Base-by-base conservation (phyloP, 23 tunicate genomes). In the Styela plicata region DNA sequence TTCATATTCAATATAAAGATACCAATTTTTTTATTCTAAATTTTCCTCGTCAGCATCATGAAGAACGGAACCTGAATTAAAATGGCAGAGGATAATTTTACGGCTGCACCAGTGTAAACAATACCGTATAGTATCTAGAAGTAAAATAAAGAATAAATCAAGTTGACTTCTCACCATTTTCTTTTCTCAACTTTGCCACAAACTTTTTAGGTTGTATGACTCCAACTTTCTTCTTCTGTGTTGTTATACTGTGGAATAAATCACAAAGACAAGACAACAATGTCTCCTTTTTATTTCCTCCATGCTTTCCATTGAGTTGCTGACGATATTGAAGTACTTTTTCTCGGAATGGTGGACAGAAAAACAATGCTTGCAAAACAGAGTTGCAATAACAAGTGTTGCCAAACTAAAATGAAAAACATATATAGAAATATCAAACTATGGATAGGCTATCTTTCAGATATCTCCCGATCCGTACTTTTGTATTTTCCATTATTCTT, bases 301-400 rank as follows among this genome's bases (percentile, higher is more conserved):
- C 80, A 44, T 90, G 86, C 73, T 85, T 90, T 31, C 93, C 90
- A 83, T 84, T 81, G 3, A 79, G 83, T 37, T 90, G 83, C 36
- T 34, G 83, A 24, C 99, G 84, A 76, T 95, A 95, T 79, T 90
- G 92, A 23, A 95, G 85, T 31, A 95, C 99, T 74, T 84, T 89
- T 78, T 95, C 96, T 23, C 99, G 92, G 75, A 95, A 95, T 18
- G 99, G 99, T 57, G 79, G 86, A 66, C 99, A 95, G 69, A 90
- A 95, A 69, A 86, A 95, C 70, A 95, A 53, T 3, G 99, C 99
- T 88, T 95, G 99, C 20, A 95, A 80, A 22, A 95, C 92, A 18
- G 99, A 95, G 69, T 95, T 95, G 89, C 99, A 95, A 31, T 95
- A 95, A 84, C 99, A 95, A 19, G 99, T 95, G 78, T 95, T 95